Evolutionary conservation across 2,888 invertebrate species (phyloP), one percentile per base, ranked within the genome.

Genomic region (Hipparchia semele): DNA sequence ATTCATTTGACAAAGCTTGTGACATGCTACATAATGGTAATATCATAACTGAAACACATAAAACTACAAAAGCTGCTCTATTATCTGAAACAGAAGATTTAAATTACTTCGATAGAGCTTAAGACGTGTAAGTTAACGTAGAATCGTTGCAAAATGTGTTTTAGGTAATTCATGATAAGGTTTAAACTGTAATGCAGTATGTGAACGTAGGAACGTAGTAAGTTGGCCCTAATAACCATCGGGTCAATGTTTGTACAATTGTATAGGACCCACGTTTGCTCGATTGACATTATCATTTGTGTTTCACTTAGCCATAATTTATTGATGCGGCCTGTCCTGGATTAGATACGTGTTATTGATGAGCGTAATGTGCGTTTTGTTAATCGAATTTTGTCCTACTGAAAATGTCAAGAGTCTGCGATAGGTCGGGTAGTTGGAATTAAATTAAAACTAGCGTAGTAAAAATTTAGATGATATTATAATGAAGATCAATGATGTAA

Each of bases 241-340:
- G 84, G 88, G 87, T 86, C 88, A 89, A 84, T 89, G 86, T 89
- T 89, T 87, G 87, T 87, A 86, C 86, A 87, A 87, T 86, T 88
- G 87, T 85, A 85, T 87, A 87, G 86, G 87, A 84, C 83, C 83
- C 82, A 80, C 89, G 87, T 89, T 90, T 89, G 85, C 85, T 85
- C 85, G 84, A 85, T 88, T 89, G 90, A 90, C 90, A 90, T 88
- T 90, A 90, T 89, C 91, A 85, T 86, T 89, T 89, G 89, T 90
- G 88, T 90, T 90, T 91, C 91, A 91, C 89, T 91, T 90, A 90
- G 84, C 79, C 80, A 85, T 90, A 87, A 90, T 90, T 90, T 90
- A 90, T 90, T 90, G 87, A 86, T 83, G 86, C 81, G 82, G 81
- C 82, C 82, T 77, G 76, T 77, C 79, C 79, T 65, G 81, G 84